Base-by-base conservation (phyloP, 2,797 vertebrate species). In the Linurgus olivaceus region DNA sequence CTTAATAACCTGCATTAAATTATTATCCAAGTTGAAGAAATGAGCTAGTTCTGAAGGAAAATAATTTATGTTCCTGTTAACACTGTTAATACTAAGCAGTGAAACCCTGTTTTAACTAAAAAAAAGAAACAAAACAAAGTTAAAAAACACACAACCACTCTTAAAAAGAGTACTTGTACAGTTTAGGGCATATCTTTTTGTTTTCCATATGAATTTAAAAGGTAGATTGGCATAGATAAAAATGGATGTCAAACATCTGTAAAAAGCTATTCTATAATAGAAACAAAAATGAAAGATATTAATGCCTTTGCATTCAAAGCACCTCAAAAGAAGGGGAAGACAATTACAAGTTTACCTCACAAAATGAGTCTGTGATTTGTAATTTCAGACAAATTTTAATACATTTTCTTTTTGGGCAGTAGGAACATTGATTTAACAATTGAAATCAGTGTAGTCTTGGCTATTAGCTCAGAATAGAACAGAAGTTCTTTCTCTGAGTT, bases 81-180 rank as follows among this genome's bases (percentile, higher is more conserved):
- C 17, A 10, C 0, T 75, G 9, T 58, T 54, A 70, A 13, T 52
- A 20, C 8, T 37, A 61, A 68, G 61, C 2, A 38, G 1, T 12
- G 7, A 50, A 89, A 78, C 37, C 1, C 8, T 20, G 10, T 47
- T 71, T 44, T 78, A 86, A 55, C 2, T 20, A 7, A 44, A 59
- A 77, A 3, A 28, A 15, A n/a, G 1, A n/a, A 61, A 24, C 2
- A 28, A 67, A 65, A 2, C 1, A 33, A 51, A 71, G 2, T 2
- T 12, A 3, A 13, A 17, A n/a, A 21, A 7, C 3, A 9, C 6
- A 13, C 1, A 59, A 8, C 0, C 7, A 5, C 2, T 28, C 44
- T 58, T 38, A 15, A 51, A 85, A 82, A 42, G 4, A 35, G 5
- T 17, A 3, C 31, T 5, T 55, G 5, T 40, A 21, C 7, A 24